Evolutionary conservation across 2,888 invertebrate species (phyloP).

Genomic region (Eugnorisma glareosa): DNA sequence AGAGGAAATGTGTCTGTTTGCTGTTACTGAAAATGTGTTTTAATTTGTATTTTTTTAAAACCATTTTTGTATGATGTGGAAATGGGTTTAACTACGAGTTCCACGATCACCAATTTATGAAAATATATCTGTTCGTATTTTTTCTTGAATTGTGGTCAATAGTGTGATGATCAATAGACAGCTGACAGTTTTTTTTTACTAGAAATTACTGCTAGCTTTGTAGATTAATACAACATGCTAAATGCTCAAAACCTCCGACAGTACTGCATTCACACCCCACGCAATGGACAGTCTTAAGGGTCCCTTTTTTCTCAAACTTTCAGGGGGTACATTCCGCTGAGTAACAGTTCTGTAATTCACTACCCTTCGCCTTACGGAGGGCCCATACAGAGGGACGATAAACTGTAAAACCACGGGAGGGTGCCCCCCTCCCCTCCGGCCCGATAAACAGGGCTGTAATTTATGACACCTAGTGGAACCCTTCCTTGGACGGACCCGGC

Average conservation of each 20-base stretch:
- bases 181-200: neutral
- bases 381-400: conserved; percentile 87
- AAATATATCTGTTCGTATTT: no score
- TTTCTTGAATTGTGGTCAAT: neutral
- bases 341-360: conserved; percentile 85
- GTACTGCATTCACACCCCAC: conserved; percentile 44
- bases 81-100: neutral
- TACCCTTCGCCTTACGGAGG: conserved; percentile 80
- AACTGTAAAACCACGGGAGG: conserved; percentile 89
- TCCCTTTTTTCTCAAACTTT: conserved; percentile 70
- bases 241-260: conserved; percentile 16
- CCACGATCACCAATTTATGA: neutral
- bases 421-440: conserved; percentile 82
- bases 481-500: conserved; percentile 77
- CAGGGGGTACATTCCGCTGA: conserved; percentile 84
- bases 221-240: neutral
- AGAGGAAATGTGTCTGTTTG: neutral
- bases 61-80: rapidly evolving
- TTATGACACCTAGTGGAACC: conserved; percentile 87
- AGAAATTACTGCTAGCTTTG: neutral
- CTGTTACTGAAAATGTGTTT: neutral
- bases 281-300: conserved; percentile 71
- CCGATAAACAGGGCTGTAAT: conserved; percentile 89
- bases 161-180: neutral
- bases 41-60: neutral